Evolutionary conservation across 2,888 invertebrate species (phyloP), one percentile per base, ranked within the genome.

Genomic region (Agelastica alni): DNA sequence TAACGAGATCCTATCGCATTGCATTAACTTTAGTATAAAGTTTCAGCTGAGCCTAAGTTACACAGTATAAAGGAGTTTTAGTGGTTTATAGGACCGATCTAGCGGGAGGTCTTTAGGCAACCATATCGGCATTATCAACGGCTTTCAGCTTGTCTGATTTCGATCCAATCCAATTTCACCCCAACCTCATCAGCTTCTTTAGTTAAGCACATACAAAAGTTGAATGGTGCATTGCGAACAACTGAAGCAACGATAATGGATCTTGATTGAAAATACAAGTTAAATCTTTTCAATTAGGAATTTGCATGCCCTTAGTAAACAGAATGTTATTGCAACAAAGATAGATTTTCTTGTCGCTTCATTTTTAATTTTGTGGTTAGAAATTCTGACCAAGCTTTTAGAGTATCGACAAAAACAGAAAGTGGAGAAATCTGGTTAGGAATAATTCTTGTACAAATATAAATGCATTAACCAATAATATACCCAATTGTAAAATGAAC

Each of bases 71-170:
- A 12, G 30, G 17, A 44, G 44, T 43, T 43, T 43, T 43, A 43
- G 43, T 10, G 31, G 44, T 31, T 13, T 16, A 17, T 37, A 14
- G 37, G 37, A 51, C 42, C 43, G 43, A 60, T 59, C 56, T 53
- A 46, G 49, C 54, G 39, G 22, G 37, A 52, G 59, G 61, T 56
- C 59, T 54, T 51, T 17, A 51, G 53, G 52, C 17, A 56, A 60
- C 42, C 59, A 56, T 61, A 64, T 62, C 59, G 52, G 51, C 60
- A 58, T 64, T 60, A 60, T 61, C 55, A 62, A 57, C 61, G 56
- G 59, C 59, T 58, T 60, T 56, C 60, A 56, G 36, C 57, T 41
- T 51, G 52, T 53, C 60, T 61, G 62, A 61, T 64, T 62, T 60
- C 57, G 61, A 60, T 58, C 58, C 58, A 55, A 58, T 62, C 55